Evolutionary conservation across 2,113 vertebrate genomes (phyloP).

Genomic region (Myodes glareolus): DNA sequence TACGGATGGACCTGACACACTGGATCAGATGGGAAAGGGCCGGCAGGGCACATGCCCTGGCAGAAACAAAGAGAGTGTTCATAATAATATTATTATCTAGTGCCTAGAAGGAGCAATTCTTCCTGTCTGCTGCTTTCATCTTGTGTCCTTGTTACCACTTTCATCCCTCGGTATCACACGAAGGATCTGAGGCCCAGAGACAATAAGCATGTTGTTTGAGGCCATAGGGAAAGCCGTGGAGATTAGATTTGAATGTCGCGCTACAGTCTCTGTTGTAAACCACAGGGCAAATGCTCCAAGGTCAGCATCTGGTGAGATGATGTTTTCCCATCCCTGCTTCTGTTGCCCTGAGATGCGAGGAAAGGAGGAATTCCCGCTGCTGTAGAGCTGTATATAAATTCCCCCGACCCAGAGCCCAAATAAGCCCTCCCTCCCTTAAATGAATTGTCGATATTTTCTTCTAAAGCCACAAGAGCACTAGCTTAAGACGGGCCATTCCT

Average conservation of each 20-base stretch:
- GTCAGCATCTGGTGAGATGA: neutral
- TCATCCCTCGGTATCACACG: neutral
- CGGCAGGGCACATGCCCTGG: neutral
- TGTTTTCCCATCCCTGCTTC: neutral
- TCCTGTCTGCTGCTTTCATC: neutral
- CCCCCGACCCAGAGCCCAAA: neutral
- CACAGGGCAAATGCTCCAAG: neutral
- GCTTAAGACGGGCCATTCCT: too few species aligned
- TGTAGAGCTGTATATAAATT: neutral
- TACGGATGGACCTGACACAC: neutral
- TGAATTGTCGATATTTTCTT: neutral
- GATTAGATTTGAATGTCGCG: neutral
- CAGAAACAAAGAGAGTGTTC: neutral
- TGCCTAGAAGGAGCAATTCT: neutral
- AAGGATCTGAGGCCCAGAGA: neutral
- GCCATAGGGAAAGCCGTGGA: neutral
- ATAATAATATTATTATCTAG: neutral
- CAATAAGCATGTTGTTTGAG: neutral
- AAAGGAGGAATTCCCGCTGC: neutral
- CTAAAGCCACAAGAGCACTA: neutral
- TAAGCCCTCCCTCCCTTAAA: neutral
- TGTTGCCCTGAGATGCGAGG: neutral
- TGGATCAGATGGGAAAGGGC: too few species aligned
- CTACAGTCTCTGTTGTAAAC: neutral
- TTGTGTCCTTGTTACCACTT: accelerated